Base-by-base conservation (phyloP, 2,888 invertebrate species). In the Tetheella fluctuosa region DNA sequence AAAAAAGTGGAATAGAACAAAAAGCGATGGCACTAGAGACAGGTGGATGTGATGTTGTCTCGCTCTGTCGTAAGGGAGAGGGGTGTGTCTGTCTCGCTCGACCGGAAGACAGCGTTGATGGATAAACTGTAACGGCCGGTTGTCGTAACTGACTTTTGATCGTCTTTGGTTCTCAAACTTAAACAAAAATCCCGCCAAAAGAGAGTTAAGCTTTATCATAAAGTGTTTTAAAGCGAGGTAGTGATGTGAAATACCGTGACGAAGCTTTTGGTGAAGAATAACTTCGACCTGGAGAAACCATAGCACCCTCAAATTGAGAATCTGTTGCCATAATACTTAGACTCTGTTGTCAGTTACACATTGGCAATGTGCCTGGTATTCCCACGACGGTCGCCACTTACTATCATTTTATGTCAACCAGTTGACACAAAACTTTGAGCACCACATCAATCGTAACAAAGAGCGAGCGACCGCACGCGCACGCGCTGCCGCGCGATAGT, bases 131-230 rank as follows among this genome's bases (percentile, higher is more conserved):
- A 91, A 92, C 92, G 90, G 90, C 87, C 80, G 78, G 80, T 85
- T 86, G 88, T 86, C 81, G 89, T 90, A 92, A 91, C 90, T 89
- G 90, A 90, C 91, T 91, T 90, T 88, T 87, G 81, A 81, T 78
- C 61, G 61, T 13, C 70, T 68, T 74, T 58, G 85, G 65, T 58
- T 73, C 74, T 86, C 83, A 90, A 91, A 86, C 65, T 84, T 77
- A 71, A 10, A 8, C 20, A 20, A 1, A 20, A 48, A 48, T 20
- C 15, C 0, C 42, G 17, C 42, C 42, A 17, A 42, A 42, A 42
- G 1, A 1, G n/a, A 17, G 37, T 15, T 15, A 37, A n/a, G n/a
- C n/a, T n/a, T n/a, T n/a, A n/a, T n/a, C n/a, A n/a, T n/a, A n/a
- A n/a, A n/a, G n/a, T n/a, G n/a, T n/a, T n/a, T n/a, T n/a, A n/a